phyloP scores from a whole-genome alignment of 2,888 invertebrate species.

The Meiosimyza decipiens region DNA sequence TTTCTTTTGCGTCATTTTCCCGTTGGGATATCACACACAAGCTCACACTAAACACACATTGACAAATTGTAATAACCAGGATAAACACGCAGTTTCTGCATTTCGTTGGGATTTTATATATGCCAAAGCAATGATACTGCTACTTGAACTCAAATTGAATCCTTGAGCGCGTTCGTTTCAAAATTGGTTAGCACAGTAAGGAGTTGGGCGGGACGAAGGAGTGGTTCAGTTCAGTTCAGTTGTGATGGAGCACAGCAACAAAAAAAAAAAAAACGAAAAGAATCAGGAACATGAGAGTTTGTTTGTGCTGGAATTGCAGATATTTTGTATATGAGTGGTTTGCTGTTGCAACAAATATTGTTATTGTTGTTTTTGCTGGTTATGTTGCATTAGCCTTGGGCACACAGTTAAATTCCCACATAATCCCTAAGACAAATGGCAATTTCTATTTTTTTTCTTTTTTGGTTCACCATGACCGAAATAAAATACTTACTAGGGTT shows the following conservation, averaged over 20 bases:
- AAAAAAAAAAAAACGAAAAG: too few species aligned
- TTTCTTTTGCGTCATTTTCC: too few species aligned
- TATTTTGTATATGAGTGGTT: background rate
- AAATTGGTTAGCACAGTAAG: background rate
- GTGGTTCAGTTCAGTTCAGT: background rate
- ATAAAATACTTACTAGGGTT: too few species aligned
- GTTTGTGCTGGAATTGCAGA: conserved; percentile 3
- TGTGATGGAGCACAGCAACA: background rate
- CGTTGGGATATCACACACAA: background rate
- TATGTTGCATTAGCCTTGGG: background rate
- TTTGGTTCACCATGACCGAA: too few species aligned
- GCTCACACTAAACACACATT: conserved; percentile 4
- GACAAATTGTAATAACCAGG: conserved; percentile 28
- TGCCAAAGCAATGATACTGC: background rate
- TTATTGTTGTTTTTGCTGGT: conserved; percentile 5
- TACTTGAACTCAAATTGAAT: conserved; percentile 30
- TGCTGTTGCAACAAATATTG: background rate
- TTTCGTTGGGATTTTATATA: conserved; percentile 17
- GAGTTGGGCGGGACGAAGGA: background rate
- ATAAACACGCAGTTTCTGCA: conserved; percentile 18
- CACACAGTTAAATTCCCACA: too few species aligned
- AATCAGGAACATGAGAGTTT: background rate
- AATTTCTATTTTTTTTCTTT: background rate
- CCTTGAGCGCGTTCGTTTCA: background rate
- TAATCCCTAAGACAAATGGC: too few species aligned